Conservation (phyloP, 1,140 invertebrate genomes). For the Drosophila teissieri region DNA sequence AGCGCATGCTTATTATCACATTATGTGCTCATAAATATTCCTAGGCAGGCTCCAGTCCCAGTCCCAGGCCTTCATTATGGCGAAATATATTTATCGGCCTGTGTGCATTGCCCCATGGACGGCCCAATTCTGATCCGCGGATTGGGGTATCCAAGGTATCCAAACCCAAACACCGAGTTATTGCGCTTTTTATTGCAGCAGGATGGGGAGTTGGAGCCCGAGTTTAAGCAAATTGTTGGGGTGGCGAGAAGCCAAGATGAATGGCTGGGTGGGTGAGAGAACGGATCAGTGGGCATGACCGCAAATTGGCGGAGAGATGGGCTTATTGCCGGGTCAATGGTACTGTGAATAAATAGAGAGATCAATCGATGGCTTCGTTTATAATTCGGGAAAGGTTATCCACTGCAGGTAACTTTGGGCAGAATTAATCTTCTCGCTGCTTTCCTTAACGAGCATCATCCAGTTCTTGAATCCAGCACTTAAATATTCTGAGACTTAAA, state of each 20-base stretch:
- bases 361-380: neutral
- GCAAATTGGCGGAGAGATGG: slow-evolving; percentile 10
- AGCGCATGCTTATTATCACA: slow-evolving; percentile 81
- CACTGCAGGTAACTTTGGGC: neutral
- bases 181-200: slow-evolving; percentile 63
- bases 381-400: neutral
- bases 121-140: slow-evolving; percentile 41
- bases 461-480: neutral
- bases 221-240: slow-evolving; percentile 53
- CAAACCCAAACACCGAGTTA: slow-evolving; percentile 28
- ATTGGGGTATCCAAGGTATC: neutral
- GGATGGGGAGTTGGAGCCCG: slow-evolving; percentile 55
- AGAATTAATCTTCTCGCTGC: neutral
- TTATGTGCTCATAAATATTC: slow-evolving; percentile 78
- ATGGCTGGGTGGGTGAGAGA: slow-evolving; percentile 27
- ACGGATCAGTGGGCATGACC: slow-evolving; percentile 13
- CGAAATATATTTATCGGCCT: slow-evolving; percentile 56
- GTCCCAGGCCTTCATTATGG: slow-evolving; percentile 58
- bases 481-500: slow-evolving; percentile 16
- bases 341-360: slow-evolving; percentile 14
- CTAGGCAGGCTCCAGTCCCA: slow-evolving; percentile 57
- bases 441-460: neutral
- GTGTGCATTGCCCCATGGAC: slow-evolving; percentile 32
- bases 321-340: slow-evolving; percentile 12
- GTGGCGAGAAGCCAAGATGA: slow-evolving; percentile 37